phyloP scores from a whole-genome alignment of 2,888 invertebrate genomes.

The Watsonalla binaria region DNA sequence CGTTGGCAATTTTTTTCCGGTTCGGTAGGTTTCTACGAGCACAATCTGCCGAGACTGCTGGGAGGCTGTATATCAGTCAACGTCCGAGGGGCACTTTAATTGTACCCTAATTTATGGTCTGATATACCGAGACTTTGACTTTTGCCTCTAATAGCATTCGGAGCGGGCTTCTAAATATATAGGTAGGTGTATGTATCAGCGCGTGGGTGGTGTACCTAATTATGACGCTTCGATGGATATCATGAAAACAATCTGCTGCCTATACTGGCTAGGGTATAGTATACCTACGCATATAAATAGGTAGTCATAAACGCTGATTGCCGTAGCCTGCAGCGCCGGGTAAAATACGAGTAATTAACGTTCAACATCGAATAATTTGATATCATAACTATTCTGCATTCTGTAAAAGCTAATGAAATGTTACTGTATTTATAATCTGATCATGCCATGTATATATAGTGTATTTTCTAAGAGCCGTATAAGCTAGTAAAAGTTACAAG shows the following conservation, averaged over 20 bases:
- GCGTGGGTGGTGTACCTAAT: slow-evolving; percentile 14
- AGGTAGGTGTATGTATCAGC: slow-evolving; percentile 19
- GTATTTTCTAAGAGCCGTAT: not conserved
- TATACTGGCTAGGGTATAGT: not conserved
- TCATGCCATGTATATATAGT: too few relatives aligned
- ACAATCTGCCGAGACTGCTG: slow-evolving; percentile 46
- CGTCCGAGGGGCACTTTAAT: slow-evolving; percentile 66
- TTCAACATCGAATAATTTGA: too few relatives aligned
- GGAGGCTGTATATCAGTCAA: slow-evolving; percentile 72
- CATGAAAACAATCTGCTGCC: slow-evolving; percentile 8
- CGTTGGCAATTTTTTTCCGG: slow-evolving; percentile 50
- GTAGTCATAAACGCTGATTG: too few relatives aligned
- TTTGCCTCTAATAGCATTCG: slow-evolving; percentile 15
- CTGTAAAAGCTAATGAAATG: too few relatives aligned
- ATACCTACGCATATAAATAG: too few relatives aligned
- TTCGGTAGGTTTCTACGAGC: slow-evolving; percentile 30
- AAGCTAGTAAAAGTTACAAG: not conserved
- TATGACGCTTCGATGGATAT: slow-evolving; percentile 18
- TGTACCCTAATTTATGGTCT: slow-evolving; percentile 61
- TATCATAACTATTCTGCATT: too few relatives aligned
- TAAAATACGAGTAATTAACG: too few relatives aligned
- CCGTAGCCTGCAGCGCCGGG: too few relatives aligned
- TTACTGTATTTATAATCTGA: too few relatives aligned
- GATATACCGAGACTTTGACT: slow-evolving; percentile 24
- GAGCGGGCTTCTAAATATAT: slow-evolving; percentile 7